These are phyloP conservation scores for Nyctereutes procyonoides DNA, from an alignment of 2,113 vertebrate species.

Conservation along the genomic window DNA sequence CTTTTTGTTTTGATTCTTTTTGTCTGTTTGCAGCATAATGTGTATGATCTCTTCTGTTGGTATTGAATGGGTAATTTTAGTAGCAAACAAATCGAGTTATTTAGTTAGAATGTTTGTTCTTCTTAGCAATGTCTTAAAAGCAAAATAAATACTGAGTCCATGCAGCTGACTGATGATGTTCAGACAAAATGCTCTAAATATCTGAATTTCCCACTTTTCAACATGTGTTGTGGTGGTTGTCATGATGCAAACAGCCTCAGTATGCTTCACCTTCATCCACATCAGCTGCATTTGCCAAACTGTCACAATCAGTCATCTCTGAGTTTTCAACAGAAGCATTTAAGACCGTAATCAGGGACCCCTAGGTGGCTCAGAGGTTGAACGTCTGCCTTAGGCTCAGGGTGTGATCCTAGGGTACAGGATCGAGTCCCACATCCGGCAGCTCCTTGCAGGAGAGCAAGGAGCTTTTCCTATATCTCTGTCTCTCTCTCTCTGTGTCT, in stretches of 20 bases:
- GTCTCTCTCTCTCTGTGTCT: too few species aligned
- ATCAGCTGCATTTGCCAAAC: background rate
- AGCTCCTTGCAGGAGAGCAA: too few species aligned
- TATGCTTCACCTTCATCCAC: background rate
- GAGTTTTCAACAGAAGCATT: background rate
- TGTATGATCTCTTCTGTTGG: slow-evolving; percentile 47
- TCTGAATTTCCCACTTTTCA: slow-evolving; percentile 10
- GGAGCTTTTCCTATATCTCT: too few species aligned
- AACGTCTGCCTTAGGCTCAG: too few species aligned
- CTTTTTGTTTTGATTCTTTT: slow-evolving; percentile 59
- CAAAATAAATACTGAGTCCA: slow-evolving; percentile 34
- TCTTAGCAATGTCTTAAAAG: slow-evolving; percentile 42
- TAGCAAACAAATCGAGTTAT: slow-evolving; percentile 64
- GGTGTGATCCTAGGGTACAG: too few species aligned
- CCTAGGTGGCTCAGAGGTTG: too few species aligned
- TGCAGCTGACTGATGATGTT: background rate
- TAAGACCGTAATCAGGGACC: background rate
- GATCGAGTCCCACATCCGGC: too few species aligned
- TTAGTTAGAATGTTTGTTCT: slow-evolving; percentile 60
- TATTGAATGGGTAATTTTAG: slow-evolving; percentile 69
- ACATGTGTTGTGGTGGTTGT: background rate
- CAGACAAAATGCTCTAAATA: slow-evolving; percentile 19
- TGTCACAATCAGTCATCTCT: background rate
- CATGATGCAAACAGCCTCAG: background rate
- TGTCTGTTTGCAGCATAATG: slow-evolving; percentile 52